Base-by-base conservation (phyloP, 2,113 vertebrate species). In the Pantherophis guttatus region DNA sequence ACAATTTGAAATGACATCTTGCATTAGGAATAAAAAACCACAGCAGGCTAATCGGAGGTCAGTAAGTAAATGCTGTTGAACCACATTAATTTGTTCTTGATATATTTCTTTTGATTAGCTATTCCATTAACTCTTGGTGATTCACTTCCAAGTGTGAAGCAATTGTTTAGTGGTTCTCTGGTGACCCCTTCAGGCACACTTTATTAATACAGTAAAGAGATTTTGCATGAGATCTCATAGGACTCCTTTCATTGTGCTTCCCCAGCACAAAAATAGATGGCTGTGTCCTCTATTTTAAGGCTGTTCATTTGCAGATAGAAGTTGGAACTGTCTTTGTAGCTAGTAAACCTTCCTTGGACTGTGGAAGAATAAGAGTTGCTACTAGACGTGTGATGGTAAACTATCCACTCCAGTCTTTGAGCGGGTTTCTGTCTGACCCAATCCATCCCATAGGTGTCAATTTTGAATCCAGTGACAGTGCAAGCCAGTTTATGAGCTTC, bases 401-500 rank as follows among this genome's bases (percentile, higher is more conserved):
- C 54, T 23, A 89, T 10, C 9, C 54, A 58, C 24, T 89, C 88
- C n/a, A 58, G 8, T 2, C 87, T 10, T 88, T 39, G n/a, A n/a
- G 29, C 19, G 1, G 17, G 21, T 89, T 89, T 89, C 54, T 58
- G 33, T 39, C 54, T 39, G 21, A 89, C 5, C 88, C 50, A 91
- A 6, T 39, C 11, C 62, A 91, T 81, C 62, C 62, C 0, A 8
- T 44, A 1, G 50, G 23, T 23, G 1, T 94, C 15, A 15, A 15
- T 33, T 12, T 70, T 70, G 12, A 70, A 70, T 70, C 65, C 29
- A n/a, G 12, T 33, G 65, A 70, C 5, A 6, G 29, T 5, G 0
- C 65, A 70, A n/a, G 5, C 33, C 12, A 17, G 65, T 70, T 7
- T n/a, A 15, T n/a, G 65, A 70, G 65, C 65, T 70, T 70, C 65